Evolutionary conservation across 2,797 vertebrate genomes (phyloP).

Genomic region (Poeciliopsis infans): DNA sequence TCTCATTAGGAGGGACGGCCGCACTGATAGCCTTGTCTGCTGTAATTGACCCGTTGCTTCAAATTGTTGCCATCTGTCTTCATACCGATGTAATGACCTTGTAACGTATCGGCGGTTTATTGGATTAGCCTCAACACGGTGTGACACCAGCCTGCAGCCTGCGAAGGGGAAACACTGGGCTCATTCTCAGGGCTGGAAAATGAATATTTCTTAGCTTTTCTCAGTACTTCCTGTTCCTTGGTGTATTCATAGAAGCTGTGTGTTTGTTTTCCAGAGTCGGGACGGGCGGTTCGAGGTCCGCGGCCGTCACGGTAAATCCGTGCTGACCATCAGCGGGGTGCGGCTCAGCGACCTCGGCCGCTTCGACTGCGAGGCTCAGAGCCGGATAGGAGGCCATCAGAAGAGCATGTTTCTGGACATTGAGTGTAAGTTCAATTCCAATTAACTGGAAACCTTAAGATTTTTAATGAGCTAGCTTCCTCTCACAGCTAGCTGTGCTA

Average conservation of each 20-base stretch:
- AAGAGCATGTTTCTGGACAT: conserved; percentile 99
- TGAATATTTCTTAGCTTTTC: conserved; percentile 14
- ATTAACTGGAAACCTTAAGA: not conserved
- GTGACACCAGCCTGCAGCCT: conserved; percentile 49
- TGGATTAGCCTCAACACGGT: conserved; percentile 54
- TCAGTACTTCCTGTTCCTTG: not conserved
- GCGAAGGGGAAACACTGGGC: conserved; percentile 24
- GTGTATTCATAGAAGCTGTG: not conserved
- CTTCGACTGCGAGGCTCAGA: conserved; percentile 97
- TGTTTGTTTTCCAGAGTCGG: conserved; percentile 81
- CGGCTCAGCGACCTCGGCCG: conserved; percentile 89
- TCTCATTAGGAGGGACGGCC: conserved; percentile 64
- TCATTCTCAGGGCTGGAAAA: conserved; percentile 19
- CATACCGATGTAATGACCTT: conserved; percentile 72
- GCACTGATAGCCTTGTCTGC: conserved; percentile 64
- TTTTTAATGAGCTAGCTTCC: not conserved
- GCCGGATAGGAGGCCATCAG: conserved; percentile 96
- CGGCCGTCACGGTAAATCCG: conserved; percentile 90
- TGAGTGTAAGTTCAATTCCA: conserved; percentile 87
- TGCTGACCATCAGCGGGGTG: conserved; percentile 91
- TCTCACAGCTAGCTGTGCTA: not conserved
- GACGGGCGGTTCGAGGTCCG: conserved; percentile 92
- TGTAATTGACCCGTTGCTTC: conserved; percentile 71
- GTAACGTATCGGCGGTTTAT: conserved; percentile 69
- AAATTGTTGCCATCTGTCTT: conserved; percentile 73